Evolutionary conservation across 2,113 vertebrate genomes (phyloP).

Genomic region (Strix uralensis): DNA sequence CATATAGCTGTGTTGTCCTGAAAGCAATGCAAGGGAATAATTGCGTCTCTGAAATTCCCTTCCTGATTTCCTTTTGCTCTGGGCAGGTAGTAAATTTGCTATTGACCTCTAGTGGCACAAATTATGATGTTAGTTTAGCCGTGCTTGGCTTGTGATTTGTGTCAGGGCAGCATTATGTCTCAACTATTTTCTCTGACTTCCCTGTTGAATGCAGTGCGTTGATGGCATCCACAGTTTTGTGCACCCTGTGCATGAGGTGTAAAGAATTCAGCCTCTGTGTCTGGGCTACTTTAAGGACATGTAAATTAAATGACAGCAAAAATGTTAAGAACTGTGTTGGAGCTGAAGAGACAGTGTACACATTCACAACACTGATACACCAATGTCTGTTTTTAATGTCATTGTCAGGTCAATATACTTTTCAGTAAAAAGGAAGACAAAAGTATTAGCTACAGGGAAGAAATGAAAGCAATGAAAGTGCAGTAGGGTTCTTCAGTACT

Average conservation of each 20-base stretch:
- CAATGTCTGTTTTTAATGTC: neutral
- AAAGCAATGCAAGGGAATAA: neutral
- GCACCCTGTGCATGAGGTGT: neutral
- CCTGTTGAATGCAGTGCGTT: accelerated
- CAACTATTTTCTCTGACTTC: neutral
- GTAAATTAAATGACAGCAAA: neutral
- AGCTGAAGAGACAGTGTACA: neutral
- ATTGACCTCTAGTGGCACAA: neutral
- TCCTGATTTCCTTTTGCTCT: neutral
- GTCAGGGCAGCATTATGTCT: neutral
- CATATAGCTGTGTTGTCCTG: neutral
- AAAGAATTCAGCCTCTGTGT: neutral
- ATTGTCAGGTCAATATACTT: neutral
- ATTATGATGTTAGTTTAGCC: neutral
- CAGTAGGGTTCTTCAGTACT: neutral
- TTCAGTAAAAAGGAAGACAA: neutral
- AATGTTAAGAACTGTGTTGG: neutral
- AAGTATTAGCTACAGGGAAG: neutral
- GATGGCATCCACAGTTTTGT: neutral
- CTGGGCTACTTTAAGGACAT: neutral
- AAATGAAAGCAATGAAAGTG: neutral
- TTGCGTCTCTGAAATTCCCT: neutral
- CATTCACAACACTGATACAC: neutral
- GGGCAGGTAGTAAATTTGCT: neutral
- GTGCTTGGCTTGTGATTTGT: neutral